These are phyloP conservation scores for Coccyzus lansbergi DNA, from an alignment of 2,797 vertebrate genomes.

Conservation along the genomic window DNA sequence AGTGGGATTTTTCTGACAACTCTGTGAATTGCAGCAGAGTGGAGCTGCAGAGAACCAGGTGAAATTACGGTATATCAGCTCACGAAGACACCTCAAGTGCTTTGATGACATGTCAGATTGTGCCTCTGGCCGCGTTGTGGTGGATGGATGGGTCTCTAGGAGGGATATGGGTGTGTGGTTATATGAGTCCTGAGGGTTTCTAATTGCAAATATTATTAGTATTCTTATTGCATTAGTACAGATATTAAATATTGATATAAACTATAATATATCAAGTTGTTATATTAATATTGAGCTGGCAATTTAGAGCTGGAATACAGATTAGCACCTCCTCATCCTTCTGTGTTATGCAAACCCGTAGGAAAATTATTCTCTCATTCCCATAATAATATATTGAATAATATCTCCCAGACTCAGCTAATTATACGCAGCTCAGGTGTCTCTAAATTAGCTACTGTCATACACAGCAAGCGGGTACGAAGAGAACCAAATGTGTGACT, in stretches of 20 bases:
- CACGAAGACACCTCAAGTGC: not conserved
- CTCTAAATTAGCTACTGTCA: slow-evolving; percentile 23
- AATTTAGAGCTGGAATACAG: not conserved
- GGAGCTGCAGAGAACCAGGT: not conserved
- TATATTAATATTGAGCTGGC: not conserved
- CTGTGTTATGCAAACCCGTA: not conserved
- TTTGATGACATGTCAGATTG: not conserved
- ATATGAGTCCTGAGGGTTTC: not conserved
- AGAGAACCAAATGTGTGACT: slow-evolving; percentile 9
- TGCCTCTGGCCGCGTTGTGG: not conserved
- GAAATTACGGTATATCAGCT: not conserved
- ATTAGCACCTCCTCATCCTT: not conserved
- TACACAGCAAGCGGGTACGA: not conserved
- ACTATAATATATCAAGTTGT: not conserved
- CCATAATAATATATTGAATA: slow-evolving; percentile 24
- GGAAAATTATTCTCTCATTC: slow-evolving; percentile 29
- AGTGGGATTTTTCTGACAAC: not conserved
- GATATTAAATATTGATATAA: not conserved
- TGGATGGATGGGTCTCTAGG: not conserved
- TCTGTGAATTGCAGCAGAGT: not conserved
- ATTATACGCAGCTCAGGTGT: slow-evolving; percentile 9
- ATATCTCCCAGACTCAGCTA: not conserved
- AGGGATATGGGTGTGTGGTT: not conserved
- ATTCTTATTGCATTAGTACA: not conserved
- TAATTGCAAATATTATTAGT: not conserved